phyloP scores from a whole-genome alignment of 2,113 vertebrate species.

The Chelonoidis abingdonii region DNA sequence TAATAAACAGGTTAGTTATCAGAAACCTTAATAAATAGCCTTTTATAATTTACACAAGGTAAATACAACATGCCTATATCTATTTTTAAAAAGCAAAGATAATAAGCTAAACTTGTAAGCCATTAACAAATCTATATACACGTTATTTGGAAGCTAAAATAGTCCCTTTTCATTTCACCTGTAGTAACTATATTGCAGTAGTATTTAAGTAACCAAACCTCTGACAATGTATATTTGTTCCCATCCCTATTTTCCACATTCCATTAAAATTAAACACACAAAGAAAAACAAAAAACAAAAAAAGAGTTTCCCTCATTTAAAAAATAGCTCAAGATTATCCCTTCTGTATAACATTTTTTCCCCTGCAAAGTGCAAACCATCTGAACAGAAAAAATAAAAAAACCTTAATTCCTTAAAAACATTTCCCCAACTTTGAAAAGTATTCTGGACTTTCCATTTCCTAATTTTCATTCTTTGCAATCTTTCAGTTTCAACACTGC shows the following conservation, averaged over 20 bases:
- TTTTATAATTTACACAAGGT: constrained; percentile 83
- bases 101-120: constrained; percentile 74
- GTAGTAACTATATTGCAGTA: constrained; percentile 71
- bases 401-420: background rate
- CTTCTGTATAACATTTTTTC: constrained; percentile 45
- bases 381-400: background rate
- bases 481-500: constrained; percentile 41
- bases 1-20: constrained; percentile 82
- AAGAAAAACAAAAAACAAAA: background rate
- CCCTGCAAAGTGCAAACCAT: constrained; percentile 48
- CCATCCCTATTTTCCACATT: constrained; percentile 48
- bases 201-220: constrained; percentile 64
- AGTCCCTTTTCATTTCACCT: constrained; percentile 67
- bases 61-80: constrained; percentile 82
- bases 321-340: constrained; percentile 53
- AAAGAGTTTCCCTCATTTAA: constrained; percentile 5
- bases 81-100: constrained; percentile 78
- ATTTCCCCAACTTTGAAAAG: background rate
- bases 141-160: constrained; percentile 75
- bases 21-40: constrained; percentile 85
- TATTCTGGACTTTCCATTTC: constrained; percentile 34
- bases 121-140: constrained; percentile 73
- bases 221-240: constrained; percentile 48
- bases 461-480: background rate
- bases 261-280: constrained; percentile 30